These are phyloP conservation scores for Turdus rufiventris DNA, from an alignment of 2,113 vertebrate genomes.

Conservation along the genomic window DNA sequence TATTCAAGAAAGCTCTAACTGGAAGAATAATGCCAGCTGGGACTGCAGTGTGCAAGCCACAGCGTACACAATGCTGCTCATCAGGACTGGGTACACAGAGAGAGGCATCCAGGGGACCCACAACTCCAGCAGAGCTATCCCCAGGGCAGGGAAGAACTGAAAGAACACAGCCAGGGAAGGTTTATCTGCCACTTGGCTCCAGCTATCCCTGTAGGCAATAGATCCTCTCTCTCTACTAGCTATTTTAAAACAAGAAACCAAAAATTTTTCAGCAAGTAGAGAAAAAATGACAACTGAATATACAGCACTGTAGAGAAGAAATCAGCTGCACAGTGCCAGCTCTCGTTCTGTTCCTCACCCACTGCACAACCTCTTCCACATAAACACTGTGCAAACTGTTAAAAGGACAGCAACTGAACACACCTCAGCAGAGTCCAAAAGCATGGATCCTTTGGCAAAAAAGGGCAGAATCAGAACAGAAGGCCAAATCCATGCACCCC, in stretches of 20 bases:
- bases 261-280: neutral
- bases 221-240: neutral
- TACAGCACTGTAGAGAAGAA: neutral
- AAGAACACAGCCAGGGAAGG: neutral
- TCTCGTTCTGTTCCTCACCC: neutral
- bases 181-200: neutral
- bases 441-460: neutral
- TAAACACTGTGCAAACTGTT: neutral
- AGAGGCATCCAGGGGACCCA: neutral
- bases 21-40: neutral
- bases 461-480: neutral
- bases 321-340: neutral
- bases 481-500: neutral
- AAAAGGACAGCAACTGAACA: slow-evolving; percentile 1
- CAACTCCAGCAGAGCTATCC: neutral
- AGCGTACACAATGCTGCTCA: neutral
- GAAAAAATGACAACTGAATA: slow-evolving; percentile 14
- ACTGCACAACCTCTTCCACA: slow-evolving; percentile 23
- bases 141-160: neutral
- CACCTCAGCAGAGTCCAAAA: neutral
- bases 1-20: neutral
- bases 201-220: neutral
- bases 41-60: neutral
- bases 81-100: neutral
- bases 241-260: slow-evolving; percentile 23